Base-by-base conservation (phyloP, 1,140 invertebrate species). In the Drosophila leontia region DNA sequence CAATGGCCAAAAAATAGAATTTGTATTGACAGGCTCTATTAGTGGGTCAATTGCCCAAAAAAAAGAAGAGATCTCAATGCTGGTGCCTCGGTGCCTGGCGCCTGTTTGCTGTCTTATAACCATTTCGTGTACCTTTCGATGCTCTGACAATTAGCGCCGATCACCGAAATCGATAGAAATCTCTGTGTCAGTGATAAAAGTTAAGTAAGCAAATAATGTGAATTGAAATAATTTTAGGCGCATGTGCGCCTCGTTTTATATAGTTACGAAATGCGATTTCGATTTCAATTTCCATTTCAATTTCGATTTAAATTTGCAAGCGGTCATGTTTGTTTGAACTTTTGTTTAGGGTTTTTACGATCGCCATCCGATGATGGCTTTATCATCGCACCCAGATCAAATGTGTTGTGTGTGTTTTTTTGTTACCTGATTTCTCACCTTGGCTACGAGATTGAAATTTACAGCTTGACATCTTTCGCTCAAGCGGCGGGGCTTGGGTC, bases 141-240 rank as follows among this genome's bases (percentile, higher is more conserved):
- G 78, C 84, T 60, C 65, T 69, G 78, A 60, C 75, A 88, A 88
- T 88, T 88, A 86, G 83, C 82, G 78, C 51, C 55, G 32, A 76
- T n/a, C n/a, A n/a, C n/a, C n/a, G n/a, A n/a, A n/a, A n/a, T 47
- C 63, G 74, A 51, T 32, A 44, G 68, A 72, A 42, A 72, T 72
- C 70, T 51, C 56, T 17, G 35, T 3, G 15, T 8, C 13, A 84
- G 90, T 91, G 84, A 88, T 91, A 91, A 91, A 91, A 91, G 74
- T 90, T 91, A 91, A 91, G 79, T 91, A 91, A 91, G 85, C 88
- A 88, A 80, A 83, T 88, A 90, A 84, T 84, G 57, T 84, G 82
- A 88, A 88, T 82, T 77, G 61, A 72, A 83, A 72, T 86, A 80
- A 87, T 74, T 80, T 86, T 69, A 44, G 60, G 74, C 75, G 58